These are phyloP conservation scores for Cyanoramphus novaezelandiae DNA, from an alignment of 2,113 vertebrate genomes.

Conservation along the genomic window DNA sequence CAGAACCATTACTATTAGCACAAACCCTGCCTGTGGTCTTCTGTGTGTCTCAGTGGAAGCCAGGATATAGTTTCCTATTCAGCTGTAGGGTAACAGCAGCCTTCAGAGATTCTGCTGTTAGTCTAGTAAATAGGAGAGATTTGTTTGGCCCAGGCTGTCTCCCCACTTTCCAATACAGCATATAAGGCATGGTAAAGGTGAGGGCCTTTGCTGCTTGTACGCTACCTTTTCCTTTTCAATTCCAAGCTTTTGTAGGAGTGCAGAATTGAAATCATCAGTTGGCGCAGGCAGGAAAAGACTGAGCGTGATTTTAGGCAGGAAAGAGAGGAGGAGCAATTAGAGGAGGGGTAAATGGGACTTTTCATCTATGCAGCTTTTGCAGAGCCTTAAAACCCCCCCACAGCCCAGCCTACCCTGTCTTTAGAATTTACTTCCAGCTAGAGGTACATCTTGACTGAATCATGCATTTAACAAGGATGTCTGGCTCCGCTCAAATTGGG, in stretches of 20 bases:
- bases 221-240: not conserved
- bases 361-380: not conserved
- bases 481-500: not conserved
- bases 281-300: not conserved
- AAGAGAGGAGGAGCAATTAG: not conserved
- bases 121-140: not conserved
- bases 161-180: not conserved
- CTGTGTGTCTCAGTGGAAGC: not conserved
- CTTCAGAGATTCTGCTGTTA: not conserved
- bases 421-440: not conserved
- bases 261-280: not conserved
- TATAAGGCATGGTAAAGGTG: too few relatives aligned
- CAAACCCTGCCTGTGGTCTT: not conserved
- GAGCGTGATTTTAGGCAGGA: not conserved
- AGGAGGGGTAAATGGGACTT: not conserved
- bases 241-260: not conserved
- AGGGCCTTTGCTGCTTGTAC: not conserved
- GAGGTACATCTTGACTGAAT: not conserved
- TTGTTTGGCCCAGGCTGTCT: not conserved
- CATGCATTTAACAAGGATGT: not conserved
- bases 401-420: not conserved
- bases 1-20: not conserved
- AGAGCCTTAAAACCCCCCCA: not conserved
- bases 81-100: not conserved
- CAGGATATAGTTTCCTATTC: not conserved